Evolutionary conservation across 2,888 invertebrate genomes (phyloP).

Genomic region (Adelphocoris suturalis): DNA sequence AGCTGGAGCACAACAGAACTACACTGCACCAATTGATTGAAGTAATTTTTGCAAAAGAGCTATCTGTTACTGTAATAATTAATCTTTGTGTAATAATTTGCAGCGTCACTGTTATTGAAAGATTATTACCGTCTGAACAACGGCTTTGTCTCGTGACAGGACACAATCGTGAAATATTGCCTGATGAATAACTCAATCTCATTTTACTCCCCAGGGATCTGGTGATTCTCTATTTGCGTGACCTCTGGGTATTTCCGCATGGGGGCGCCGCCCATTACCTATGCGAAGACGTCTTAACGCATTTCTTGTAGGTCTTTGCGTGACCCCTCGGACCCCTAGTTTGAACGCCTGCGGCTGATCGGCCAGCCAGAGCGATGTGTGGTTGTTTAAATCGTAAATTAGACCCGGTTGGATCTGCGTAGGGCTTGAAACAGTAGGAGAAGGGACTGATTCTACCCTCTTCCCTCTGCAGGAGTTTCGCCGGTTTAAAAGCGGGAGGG

Average conservation of each 20-base stretch:
- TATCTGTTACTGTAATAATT: no score
- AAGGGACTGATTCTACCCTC: neutral
- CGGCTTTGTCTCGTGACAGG: neutral
- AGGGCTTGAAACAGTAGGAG: neutral
- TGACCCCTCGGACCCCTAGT: neutral
- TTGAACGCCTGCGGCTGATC: neutral
- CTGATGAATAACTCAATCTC: slow-evolving; percentile 22
- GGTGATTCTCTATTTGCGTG: slow-evolving; percentile 28
- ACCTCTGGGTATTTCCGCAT: neutral
- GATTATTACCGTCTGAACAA: neutral
- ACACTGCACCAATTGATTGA: no score
- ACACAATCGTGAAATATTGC: neutral
- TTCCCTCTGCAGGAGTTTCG: neutral
- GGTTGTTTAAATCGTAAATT: slow-evolving; percentile 44
- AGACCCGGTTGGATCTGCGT: neutral
- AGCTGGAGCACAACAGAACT: no score
- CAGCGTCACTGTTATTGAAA: neutral
- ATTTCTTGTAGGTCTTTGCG: slow-evolving; percentile 13
- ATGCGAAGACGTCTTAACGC: slow-evolving; percentile 32
- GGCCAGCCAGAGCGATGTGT: neutral
- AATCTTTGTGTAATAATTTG: no score
- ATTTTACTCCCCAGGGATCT: neutral
- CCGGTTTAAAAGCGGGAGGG: neutral
- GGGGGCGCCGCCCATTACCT: slow-evolving; percentile 10
- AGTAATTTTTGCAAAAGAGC: no score